Conservation (phyloP, 2,888 invertebrate species). For the Ichneumoninae sp. region DNA sequence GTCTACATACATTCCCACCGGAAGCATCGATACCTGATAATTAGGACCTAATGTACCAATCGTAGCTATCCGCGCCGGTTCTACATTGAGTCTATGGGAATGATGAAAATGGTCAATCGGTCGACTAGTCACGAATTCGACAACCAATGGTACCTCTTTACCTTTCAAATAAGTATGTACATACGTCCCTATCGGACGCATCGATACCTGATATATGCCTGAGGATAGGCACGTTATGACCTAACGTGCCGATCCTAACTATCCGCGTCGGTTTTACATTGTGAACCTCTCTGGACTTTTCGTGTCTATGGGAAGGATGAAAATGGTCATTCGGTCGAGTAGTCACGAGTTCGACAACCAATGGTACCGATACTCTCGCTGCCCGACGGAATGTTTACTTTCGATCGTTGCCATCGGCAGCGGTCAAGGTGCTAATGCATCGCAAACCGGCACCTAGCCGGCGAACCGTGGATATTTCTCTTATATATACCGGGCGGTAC, state of each 20-base stretch:
- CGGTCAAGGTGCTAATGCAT: conserved; percentile 76
- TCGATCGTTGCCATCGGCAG: conserved; percentile 70
- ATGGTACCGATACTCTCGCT: conserved; percentile 57
- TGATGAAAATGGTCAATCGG: background rate
- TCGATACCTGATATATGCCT: background rate
- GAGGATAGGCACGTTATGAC: too few species aligned
- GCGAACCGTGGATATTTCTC: conserved; percentile 26
- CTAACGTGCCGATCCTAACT: background rate
- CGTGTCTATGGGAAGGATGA: background rate
- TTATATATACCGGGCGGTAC: background rate
- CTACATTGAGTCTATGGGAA: background rate
- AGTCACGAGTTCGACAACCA: conserved; percentile 41
- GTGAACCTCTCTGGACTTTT: background rate
- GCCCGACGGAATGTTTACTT: conserved; percentile 73
- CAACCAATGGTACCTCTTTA: conserved; percentile 43
- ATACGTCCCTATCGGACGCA: background rate
- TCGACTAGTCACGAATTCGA: conserved; percentile 34
- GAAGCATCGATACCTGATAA: background rate
- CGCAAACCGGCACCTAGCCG: conserved; percentile 62
- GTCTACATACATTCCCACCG: too few species aligned
- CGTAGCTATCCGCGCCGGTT: background rate
- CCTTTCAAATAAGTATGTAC: too few species aligned
- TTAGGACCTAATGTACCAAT: background rate
- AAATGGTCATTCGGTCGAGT: background rate
- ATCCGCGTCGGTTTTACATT: background rate